A percentile compares a stretch with the other conserved stretches of the same genome.
phyloP scores from a whole-genome alignment of 1,140 invertebrate species.

The Gonioctena quinquepunctata region DNA sequence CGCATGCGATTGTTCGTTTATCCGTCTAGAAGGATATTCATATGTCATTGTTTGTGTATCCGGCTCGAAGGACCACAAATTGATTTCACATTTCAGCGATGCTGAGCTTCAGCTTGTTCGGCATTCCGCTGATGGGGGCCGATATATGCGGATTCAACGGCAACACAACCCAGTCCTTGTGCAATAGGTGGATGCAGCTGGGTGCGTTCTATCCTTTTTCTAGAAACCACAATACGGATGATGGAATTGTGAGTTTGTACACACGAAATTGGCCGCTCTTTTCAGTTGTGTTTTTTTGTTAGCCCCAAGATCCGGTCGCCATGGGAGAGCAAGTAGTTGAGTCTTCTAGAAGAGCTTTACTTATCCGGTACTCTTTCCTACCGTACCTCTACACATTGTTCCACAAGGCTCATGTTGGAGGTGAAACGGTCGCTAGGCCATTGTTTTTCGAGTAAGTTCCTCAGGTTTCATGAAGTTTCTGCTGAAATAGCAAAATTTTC shows the following conservation, averaged over 20 bases:
- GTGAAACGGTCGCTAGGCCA: slow-evolving; percentile 75
- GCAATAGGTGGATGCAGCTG: slow-evolving; percentile 80
- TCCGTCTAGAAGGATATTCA: background rate
- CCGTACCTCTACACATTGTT: slow-evolving; percentile 85
- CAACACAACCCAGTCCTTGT: slow-evolving; percentile 74
- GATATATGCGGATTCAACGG: slow-evolving; percentile 89
- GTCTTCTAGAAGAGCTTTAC: slow-evolving; percentile 67
- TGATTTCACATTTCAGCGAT: slow-evolving; percentile 62
- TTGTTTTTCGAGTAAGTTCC: slow-evolving; percentile 81
- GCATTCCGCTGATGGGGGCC: slow-evolving; percentile 83
- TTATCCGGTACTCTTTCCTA: slow-evolving; percentile 72
- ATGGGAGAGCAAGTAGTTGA: slow-evolving; percentile 68
- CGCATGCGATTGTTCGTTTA: background rate
- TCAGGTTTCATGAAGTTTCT: too few relatives aligned
- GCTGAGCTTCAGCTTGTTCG: slow-evolving; percentile 81
- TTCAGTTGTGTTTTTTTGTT: slow-evolving; percentile 35
- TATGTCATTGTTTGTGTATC: background rate
- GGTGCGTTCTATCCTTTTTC: slow-evolving; percentile 89
- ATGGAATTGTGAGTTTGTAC: slow-evolving; percentile 64
- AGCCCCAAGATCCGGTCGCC: slow-evolving; percentile 81
- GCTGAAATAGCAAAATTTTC: background rate
- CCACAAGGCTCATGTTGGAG: slow-evolving; percentile 70
- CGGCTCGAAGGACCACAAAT: background rate
- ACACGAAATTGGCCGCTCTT: background rate
- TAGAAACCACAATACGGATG: slow-evolving; percentile 81